A percentile compares a stretch with the other conserved stretches of the same genome.
These are phyloP conservation scores for Rhineura floridana DNA, from an alignment of 2,113 vertebrate species.

Conservation along the genomic window DNA sequence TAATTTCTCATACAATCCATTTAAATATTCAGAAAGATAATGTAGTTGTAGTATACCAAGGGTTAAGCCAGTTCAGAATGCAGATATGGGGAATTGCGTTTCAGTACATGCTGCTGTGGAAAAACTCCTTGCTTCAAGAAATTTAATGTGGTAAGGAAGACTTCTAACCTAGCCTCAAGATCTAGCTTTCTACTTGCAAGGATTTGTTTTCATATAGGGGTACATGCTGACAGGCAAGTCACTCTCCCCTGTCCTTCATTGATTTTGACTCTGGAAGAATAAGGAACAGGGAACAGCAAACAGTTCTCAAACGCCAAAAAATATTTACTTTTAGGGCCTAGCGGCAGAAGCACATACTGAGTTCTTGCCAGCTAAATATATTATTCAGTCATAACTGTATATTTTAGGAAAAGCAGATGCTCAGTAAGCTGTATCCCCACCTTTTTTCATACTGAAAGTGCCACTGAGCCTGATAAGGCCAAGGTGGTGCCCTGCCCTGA, in stretches of 20 bases:
- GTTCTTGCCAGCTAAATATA: not conserved
- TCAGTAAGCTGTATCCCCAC: slow-evolving; percentile 42
- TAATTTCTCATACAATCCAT: not conserved
- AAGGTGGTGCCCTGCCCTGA: slow-evolving; percentile 11
- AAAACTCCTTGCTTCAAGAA: not conserved
- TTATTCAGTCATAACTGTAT: not conserved
- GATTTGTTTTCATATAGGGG: not conserved
- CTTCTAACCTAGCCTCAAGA: not conserved
- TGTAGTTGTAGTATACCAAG: not conserved
- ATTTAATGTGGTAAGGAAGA: too few species aligned
- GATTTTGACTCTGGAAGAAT: too few species aligned
- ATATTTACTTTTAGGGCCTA: not conserved
- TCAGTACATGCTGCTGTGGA: not conserved
- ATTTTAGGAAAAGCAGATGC: slow-evolving; percentile 5
- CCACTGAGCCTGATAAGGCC: slow-evolving; percentile 32
- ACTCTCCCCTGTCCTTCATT: not conserved
- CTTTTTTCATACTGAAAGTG: slow-evolving; percentile 42
- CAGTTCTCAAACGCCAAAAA: not conserved
- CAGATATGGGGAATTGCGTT: not conserved
- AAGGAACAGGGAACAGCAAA: too few species aligned
- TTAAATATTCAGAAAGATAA: not conserved
- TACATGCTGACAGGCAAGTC: not conserved
- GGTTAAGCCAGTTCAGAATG: not conserved
- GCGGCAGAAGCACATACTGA: not conserved
- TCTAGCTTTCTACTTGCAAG: not conserved